Conservation (phyloP, 2,888 invertebrate species). For the Ophioninae sp. region DNA sequence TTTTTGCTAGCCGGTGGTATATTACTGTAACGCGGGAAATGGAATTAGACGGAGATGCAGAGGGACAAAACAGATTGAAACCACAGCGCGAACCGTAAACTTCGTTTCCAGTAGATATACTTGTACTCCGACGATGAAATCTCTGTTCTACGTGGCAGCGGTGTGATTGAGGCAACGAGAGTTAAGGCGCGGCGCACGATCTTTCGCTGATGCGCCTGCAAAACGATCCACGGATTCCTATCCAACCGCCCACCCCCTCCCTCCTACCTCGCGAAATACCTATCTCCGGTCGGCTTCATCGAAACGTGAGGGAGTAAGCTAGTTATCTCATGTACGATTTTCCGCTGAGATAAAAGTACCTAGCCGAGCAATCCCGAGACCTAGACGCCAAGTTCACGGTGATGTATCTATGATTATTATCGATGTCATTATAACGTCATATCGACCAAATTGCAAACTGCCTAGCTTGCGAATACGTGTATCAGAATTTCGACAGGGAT, state of each 20-base stretch:
- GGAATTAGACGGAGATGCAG: slow-evolving; percentile 53
- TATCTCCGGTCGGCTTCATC: slow-evolving; percentile 57
- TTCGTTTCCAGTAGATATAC: slow-evolving; percentile 24
- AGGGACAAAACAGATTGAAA: slow-evolving; percentile 58
- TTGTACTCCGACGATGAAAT: slow-evolving; percentile 53
- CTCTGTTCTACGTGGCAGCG: slow-evolving; percentile 23
- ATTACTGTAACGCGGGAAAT: slow-evolving; percentile 50
- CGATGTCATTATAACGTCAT: slow-evolving; percentile 1
- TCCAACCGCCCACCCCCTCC: slow-evolving; percentile 23
- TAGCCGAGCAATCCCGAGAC: slow-evolving; percentile 50
- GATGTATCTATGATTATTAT: slow-evolving; percentile 30
- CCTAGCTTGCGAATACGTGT: neutral
- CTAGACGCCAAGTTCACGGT: slow-evolving; percentile 52
- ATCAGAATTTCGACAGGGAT: neutral
- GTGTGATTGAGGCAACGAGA: slow-evolving; percentile 58
- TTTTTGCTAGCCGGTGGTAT: neutral
- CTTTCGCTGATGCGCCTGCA: slow-evolving; percentile 47
- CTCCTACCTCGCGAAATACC: slow-evolving; percentile 13
- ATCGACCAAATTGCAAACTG: neutral
- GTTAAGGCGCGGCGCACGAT: slow-evolving; percentile 49
- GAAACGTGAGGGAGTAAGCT: slow-evolving; percentile 54
- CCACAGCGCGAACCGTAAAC: slow-evolving; percentile 51
- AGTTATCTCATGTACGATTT: slow-evolving; percentile 49
- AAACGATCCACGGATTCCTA: slow-evolving; percentile 48
- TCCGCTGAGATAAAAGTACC: slow-evolving; percentile 28